Evolutionary conservation across 2,888 invertebrate genomes (phyloP), one percentile per base, ranked within the genome.

Genomic region (Syritta pipiens): DNA sequence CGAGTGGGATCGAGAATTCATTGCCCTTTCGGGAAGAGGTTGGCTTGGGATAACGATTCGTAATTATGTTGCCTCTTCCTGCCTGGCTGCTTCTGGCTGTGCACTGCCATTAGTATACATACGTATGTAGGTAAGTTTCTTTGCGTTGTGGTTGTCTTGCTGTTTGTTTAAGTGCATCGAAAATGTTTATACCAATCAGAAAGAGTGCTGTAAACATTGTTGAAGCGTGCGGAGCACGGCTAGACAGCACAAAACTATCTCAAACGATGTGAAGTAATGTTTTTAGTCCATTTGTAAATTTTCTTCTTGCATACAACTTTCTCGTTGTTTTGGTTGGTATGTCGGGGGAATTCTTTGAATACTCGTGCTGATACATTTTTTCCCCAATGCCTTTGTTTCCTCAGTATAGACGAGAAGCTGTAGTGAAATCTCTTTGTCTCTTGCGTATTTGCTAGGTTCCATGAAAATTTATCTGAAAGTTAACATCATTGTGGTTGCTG

Each of bases 81-180:
- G 60, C 46, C 28, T 46, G 42, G n/a, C 20, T 53, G 48, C 30
- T 46, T 24, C 24, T 14, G 28, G 19, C 3, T 28, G 0, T 55
- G 53, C 48, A 46, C 37, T 55, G 63, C 63, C 76, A 76, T 69
- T 69, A 55, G 48, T 44, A 55, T 37, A n/a, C n/a, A n/a, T n/a
- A n/a, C n/a, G n/a, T n/a, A n/a, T n/a, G n/a, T n/a, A n/a, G n/a
- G n/a, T n/a, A n/a, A n/a, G n/a, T 46, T 67, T 53, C 67, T 30
- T 19, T 42, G 9, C 14, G 14, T 57, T 69, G 48, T 51, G 49
- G 53, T 35, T 49, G 32, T 28, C 48, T 30, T 26, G 48, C 59
- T 69, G 69, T 76, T 69, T 69, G 55, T 62, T 57, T 69, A 76
- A 76, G 63, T 76, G 76, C 63, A 63, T 69, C 57, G 37, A 57